Conservation (phyloP, 2,797 vertebrate species). For the Hypotaenidia okinawae region DNA sequence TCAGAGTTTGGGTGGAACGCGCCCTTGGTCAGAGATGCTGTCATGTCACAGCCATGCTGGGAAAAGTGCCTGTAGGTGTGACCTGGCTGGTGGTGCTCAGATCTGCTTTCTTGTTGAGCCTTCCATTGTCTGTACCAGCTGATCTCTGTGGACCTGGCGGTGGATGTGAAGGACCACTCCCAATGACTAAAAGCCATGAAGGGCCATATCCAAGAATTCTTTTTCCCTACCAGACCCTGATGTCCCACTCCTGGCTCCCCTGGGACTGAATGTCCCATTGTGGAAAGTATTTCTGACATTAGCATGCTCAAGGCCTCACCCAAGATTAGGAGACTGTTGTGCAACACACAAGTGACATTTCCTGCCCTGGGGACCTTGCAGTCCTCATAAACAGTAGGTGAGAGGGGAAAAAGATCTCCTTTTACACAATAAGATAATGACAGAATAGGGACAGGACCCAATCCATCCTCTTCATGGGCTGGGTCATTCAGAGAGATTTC, state of each 20-base stretch:
- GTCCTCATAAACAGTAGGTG: not conserved
- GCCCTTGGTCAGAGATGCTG: not conserved
- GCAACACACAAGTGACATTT: constrained; percentile 26
- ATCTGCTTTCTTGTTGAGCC: not conserved
- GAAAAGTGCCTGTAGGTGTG: not conserved
- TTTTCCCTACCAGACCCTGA: not conserved
- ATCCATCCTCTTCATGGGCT: not conserved
- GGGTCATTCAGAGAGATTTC: not conserved
- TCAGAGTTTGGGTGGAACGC: not conserved
- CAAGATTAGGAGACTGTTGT: constrained; percentile 48
- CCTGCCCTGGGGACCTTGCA: not conserved
- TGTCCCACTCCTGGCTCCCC: not conserved
- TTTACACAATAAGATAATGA: not conserved
- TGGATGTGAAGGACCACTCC: not conserved
- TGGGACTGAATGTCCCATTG: constrained; percentile 31
- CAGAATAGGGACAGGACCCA: not conserved
- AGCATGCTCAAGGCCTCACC: constrained; percentile 30
- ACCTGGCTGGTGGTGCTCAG: not conserved
- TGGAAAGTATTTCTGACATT: constrained; percentile 47
- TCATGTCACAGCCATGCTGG: not conserved
- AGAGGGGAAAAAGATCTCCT: not conserved
- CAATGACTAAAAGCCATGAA: not conserved
- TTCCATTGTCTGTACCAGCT: not conserved
- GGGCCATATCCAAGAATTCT: not conserved
- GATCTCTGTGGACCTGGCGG: rapidly evolving